These are phyloP conservation scores for Thyatira batis DNA, from an alignment of 2,888 invertebrate species.

Conservation along the genomic window DNA sequence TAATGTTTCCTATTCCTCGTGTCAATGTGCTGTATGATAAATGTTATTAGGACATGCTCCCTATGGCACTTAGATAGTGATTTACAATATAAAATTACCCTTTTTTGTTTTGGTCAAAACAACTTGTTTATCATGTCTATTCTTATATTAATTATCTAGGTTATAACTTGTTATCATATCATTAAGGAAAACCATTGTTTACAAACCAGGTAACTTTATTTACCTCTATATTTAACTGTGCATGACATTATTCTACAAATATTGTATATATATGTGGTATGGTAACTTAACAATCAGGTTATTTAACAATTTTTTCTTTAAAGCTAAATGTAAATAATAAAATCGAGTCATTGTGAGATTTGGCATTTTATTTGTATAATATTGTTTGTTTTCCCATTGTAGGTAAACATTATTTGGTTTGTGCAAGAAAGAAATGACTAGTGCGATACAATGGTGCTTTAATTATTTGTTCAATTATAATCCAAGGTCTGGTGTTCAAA, in stretches of 20 bases:
- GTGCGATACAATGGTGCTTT: constrained; percentile 51
- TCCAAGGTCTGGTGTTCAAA: constrained; percentile 39
- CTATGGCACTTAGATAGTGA: too few relatives aligned
- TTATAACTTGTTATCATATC: too few relatives aligned
- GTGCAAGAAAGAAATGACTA: constrained; percentile 53
- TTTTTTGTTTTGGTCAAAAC: neutral
- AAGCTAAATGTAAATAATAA: too few relatives aligned
- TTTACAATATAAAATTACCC: too few relatives aligned
- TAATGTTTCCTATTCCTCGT: neutral
- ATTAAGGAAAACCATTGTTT: too few relatives aligned
- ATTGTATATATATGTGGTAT: too few relatives aligned
- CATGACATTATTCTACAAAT: too few relatives aligned
- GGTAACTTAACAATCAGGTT: too few relatives aligned
- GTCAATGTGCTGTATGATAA: neutral
- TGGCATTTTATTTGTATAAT: constrained; percentile 9
- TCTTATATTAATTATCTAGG: too few relatives aligned
- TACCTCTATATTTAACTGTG: too few relatives aligned
- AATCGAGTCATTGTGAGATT: neutral
- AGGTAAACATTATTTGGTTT: constrained; percentile 38
- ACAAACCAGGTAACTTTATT: too few relatives aligned
- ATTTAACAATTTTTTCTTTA: too few relatives aligned
- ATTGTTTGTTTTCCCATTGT: constrained; percentile 35
- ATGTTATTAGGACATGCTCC: neutral
- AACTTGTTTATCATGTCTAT: neutral
- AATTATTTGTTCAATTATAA: constrained; percentile 46